Conservation (phyloP, 1,140 invertebrate genomes). For the Saccostrea glomerata region DNA sequence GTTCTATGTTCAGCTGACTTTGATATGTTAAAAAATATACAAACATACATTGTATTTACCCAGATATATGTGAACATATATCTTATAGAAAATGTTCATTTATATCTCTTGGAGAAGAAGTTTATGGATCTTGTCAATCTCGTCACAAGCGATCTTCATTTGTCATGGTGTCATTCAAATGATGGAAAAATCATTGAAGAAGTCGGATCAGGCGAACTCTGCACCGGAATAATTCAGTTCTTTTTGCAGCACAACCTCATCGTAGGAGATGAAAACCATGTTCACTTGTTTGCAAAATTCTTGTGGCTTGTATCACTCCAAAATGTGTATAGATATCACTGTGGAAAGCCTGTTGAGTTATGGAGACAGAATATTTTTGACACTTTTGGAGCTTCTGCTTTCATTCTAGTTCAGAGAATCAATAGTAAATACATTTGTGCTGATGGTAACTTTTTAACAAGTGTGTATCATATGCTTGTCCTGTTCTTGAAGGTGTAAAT, state of each 20-base stretch:
- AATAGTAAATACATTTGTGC: slow-evolving; percentile 18
- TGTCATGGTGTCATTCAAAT: slow-evolving; percentile 27
- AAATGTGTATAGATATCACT: too few relatives aligned
- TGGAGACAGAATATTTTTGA: background rate
- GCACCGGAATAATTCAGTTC: slow-evolving; percentile 25
- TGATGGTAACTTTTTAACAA: slow-evolving; percentile 25
- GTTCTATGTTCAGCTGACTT: too few relatives aligned
- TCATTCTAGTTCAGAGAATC: slow-evolving; percentile 31
- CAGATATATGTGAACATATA: background rate
- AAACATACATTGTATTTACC: background rate
- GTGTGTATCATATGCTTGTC: background rate
- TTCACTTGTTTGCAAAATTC: background rate
- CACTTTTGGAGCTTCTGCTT: slow-evolving; percentile 11
- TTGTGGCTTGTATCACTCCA: too few relatives aligned
- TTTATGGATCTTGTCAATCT: slow-evolving; percentile 27
- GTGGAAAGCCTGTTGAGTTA: slow-evolving; percentile 7
- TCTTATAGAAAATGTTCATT: background rate
- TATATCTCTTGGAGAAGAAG: background rate
- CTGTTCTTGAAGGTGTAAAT: slow-evolving; percentile 7
- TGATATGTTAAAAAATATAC: background rate
- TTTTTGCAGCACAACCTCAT: slow-evolving; percentile 37
- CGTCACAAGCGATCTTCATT: slow-evolving; percentile 19
- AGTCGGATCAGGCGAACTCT: background rate
- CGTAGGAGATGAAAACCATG: background rate
- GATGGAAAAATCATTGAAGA: slow-evolving; percentile 21